Percentiles rank a stretch among this genome's conserved stretches.
These are phyloP conservation scores for Sakesphorus luctuosus DNA, from an alignment of 2,113 vertebrate genomes.

Conservation along the genomic window DNA sequence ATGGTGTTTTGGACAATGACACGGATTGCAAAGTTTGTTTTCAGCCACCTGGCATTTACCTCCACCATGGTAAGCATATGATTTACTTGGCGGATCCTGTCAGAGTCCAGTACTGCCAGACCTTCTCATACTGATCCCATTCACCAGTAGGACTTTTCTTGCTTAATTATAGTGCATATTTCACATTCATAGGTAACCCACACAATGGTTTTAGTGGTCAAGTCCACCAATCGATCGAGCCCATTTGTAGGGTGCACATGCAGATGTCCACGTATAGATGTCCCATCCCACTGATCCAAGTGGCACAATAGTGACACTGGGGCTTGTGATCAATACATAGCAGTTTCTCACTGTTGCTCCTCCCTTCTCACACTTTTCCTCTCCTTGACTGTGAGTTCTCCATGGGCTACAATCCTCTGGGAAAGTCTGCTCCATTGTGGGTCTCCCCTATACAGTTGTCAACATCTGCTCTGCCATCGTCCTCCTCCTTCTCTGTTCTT, in stretches of 20 bases:
- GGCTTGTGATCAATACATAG: neutral
- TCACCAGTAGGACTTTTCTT: neutral
- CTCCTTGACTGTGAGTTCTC: neutral
- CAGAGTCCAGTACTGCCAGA: neutral
- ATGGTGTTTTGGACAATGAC: neutral
- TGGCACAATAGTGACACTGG: rapidly evolving
- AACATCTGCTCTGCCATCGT: neutral
- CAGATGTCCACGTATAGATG: too few relatives aligned
- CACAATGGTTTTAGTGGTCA: neutral
- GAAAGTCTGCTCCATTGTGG: neutral
- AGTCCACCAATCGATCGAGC: rapidly evolving
- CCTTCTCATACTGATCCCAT: neutral
- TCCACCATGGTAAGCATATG: neutral
- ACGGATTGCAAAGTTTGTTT: neutral
- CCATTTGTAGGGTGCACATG: neutral
- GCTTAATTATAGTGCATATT: neutral
- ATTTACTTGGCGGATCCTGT: neutral
- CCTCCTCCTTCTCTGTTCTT: neutral
- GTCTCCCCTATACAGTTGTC: neutral
- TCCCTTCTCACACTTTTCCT: neutral
- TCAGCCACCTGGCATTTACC: neutral
- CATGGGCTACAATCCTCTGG: neutral
- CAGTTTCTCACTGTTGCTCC: neutral
- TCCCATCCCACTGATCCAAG: neutral
- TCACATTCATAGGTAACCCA: neutral